Evolutionary conservation across 1,140 invertebrate species (phyloP), one percentile per base, ranked within the genome.

Genomic region (Drosophila navojoa): DNA sequence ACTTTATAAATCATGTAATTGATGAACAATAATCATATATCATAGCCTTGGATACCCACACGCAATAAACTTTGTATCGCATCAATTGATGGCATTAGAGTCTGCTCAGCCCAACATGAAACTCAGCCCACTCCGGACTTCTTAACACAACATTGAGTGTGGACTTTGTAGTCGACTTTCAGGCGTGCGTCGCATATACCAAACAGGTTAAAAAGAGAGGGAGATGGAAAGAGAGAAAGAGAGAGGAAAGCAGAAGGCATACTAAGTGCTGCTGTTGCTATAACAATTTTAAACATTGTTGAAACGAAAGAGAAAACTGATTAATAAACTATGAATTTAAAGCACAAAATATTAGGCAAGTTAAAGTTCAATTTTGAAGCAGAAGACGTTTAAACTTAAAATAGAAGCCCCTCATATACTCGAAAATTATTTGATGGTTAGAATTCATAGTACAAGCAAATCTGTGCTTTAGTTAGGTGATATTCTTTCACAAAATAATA

Each of bases 121-220:
- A 13, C 19, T 29, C 15, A 16, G 9, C 22, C 55, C n/a, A 2
- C 15, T 15, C 2, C 10, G 5, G 11, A 25, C 11, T n/a, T 40
- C 49, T 9, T n/a, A 62, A 44, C 15, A 13, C 10, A 44, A 32
- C 44, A 47, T 49, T 5, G 10, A 42, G 47, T 50, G 49, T 52
- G 44, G 40, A 74, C 29, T 58, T 59, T 71, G 54, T 64, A 64
- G 67, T 58, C 58, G 44, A 16, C 60, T 75, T 64, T 70, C 55
- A 63, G 66, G 59, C 52, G 45, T 72, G 54, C 40, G 11, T 25
- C 47, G 16, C 40, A 60, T 45, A 27, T 11, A 25, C 32, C 32
- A 32, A 32, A 7, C 32, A 32, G 6, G 32, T 7, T 9, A 32
- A 32, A 32, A 32, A 32, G 6, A 9, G 10, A 0, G 10, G 32